These are phyloP conservation scores for Philhelius pedissequus DNA, from an alignment of 2,888 invertebrate genomes.

Conservation along the genomic window DNA sequence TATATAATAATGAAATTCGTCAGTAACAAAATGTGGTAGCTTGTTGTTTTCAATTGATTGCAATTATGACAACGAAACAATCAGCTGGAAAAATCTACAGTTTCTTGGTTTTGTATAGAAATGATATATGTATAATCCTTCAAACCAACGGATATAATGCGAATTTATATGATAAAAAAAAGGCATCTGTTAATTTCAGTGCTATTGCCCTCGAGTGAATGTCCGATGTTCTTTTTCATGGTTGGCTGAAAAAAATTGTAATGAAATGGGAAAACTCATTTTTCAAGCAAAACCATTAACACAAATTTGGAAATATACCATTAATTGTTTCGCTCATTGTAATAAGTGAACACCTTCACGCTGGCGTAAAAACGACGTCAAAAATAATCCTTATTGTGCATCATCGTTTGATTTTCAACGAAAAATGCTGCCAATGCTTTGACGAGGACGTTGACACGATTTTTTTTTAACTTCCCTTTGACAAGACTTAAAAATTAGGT, in stretches of 20 bases:
- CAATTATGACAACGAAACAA: not conserved
- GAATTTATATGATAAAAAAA: constrained; percentile 8
- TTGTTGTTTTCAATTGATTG: not conserved
- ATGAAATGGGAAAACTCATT: not conserved
- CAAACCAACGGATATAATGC: constrained; percentile 21
- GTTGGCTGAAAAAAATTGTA: not conserved
- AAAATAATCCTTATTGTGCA: too few relatives aligned
- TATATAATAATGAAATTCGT: not conserved
- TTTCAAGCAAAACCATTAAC: too few relatives aligned
- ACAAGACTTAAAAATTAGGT: too few relatives aligned
- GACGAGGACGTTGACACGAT: too few relatives aligned
- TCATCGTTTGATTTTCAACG: too few relatives aligned
- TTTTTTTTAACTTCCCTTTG: too few relatives aligned
- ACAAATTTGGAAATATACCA: too few relatives aligned
- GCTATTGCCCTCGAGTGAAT: not conserved
- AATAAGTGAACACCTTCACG: too few relatives aligned
- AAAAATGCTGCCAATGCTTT: too few relatives aligned
- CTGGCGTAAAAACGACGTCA: too few relatives aligned
- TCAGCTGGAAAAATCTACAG: not conserved
- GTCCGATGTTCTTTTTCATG: not conserved
- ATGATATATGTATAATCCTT: not conserved
- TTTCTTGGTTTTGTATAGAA: not conserved
- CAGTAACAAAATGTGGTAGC: not conserved
- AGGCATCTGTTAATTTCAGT: not conserved
- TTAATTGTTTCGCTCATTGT: too few relatives aligned